A percentile compares a stretch with the other conserved stretches of the same genome.
phyloP scores from a whole-genome alignment of 2,113 vertebrate species.

The Macquaria australasica region DNA sequence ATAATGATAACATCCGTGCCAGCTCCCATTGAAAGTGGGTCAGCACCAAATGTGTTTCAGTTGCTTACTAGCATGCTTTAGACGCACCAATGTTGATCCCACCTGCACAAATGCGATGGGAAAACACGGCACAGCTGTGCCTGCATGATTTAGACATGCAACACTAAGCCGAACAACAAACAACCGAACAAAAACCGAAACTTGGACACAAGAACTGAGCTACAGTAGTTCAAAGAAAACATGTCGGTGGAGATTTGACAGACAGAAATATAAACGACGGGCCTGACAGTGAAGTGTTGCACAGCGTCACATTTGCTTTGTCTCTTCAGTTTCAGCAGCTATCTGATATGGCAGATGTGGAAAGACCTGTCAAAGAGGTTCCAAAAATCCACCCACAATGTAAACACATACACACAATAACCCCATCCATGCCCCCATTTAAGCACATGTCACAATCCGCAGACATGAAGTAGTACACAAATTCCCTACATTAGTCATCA shows the following conservation, averaged over 20 bases:
- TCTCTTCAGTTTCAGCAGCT: conserved; percentile 36
- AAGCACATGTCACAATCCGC: not conserved
- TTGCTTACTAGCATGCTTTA: conserved; percentile 19
- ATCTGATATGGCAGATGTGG: conserved; percentile 37
- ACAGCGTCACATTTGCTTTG: not conserved
- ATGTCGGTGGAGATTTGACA: conserved; percentile 1
- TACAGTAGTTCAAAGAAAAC: not conserved
- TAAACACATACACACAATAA: conserved; percentile 12
- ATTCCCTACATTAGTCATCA: not conserved
- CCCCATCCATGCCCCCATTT: not conserved
- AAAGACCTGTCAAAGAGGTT: conserved; percentile 60
- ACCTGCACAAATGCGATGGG: not conserved
- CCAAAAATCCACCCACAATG: conserved; percentile 8
- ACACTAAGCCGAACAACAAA: conserved; percentile 19
- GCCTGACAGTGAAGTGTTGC: not conserved
- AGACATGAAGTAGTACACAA: not conserved
- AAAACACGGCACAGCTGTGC: not conserved
- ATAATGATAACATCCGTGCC: conserved; percentile 27
- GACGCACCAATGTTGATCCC: conserved; percentile 50
- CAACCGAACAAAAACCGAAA: not conserved
- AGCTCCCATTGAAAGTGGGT: conserved; percentile 58
- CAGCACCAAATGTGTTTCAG: conserved; percentile 39
- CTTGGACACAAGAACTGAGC: not conserved
- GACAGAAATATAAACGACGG: not conserved
- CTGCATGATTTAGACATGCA: not conserved